Evolutionary conservation across 2,113 vertebrate genomes (phyloP).

Genomic region (Maccullochella peelii): DNA sequence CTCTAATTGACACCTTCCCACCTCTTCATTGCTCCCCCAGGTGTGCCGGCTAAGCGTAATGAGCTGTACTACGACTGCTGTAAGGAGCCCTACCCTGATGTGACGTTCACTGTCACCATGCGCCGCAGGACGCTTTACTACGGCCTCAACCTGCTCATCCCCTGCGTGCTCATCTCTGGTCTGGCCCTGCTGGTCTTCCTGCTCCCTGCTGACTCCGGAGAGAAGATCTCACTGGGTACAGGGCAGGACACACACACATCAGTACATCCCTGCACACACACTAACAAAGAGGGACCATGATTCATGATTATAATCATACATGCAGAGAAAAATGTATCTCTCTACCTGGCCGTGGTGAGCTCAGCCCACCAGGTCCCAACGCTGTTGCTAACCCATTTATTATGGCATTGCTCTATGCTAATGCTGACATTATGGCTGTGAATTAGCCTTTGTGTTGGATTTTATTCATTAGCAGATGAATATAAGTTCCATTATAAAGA

Average conservation of each 20-base stretch:
- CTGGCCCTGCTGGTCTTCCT: constrained; percentile 92
- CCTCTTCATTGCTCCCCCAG: constrained; percentile 65
- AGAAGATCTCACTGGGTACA: constrained; percentile 89
- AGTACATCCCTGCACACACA: constrained; percentile 3
- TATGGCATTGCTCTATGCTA: constrained; percentile 53
- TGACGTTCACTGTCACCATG: constrained; percentile 93
- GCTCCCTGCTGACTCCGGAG: constrained; percentile 92
- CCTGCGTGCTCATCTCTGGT: constrained; percentile 92
- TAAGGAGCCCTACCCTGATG: constrained; percentile 93
- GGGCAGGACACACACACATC: constrained; percentile 9
- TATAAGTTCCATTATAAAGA: constrained; percentile 29
- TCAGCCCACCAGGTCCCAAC: constrained; percentile 3
- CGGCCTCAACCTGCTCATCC: constrained; percentile 91
- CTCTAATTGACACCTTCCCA: not conserved
- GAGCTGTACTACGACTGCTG: constrained; percentile 93
- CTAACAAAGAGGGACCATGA: constrained; percentile 26
- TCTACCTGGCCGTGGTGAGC: not conserved
- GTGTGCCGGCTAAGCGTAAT: constrained; percentile 90
- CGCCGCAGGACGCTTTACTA: constrained; percentile 91
- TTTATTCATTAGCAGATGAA: constrained; percentile 47
- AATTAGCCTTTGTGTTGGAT: constrained; percentile 43
- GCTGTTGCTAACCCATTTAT: constrained; percentile 36
- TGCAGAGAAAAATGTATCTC: constrained; percentile 11
- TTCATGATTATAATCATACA: constrained; percentile 33
- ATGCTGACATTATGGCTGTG: constrained; percentile 61